Percentiles rank a stretch among this genome's conserved stretches.
phyloP scores from a whole-genome alignment of 2,888 invertebrate genomes.

The Diarsia brunnea region DNA sequence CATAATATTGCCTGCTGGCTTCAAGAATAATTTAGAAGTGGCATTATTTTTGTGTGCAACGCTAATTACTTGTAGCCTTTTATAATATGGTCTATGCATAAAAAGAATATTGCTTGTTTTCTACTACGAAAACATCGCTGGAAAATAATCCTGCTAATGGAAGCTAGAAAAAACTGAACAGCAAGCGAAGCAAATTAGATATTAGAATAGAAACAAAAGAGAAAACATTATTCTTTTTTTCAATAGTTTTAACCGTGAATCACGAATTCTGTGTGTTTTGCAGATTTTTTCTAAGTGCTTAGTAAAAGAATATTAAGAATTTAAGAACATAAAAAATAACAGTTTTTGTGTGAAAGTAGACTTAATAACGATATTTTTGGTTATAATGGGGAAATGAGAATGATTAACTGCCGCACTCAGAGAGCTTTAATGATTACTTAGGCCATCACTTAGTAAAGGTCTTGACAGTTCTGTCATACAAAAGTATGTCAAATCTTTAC shows the following conservation, averaged over 20 bases:
- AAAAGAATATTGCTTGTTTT: conserved; percentile 33
- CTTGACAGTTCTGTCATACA: no score
- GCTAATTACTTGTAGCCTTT: background rate
- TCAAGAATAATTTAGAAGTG: background rate
- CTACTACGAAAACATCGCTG: conserved; percentile 25
- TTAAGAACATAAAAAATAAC: background rate
- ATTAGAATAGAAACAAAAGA: conserved; percentile 26
- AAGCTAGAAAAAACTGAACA: conserved; percentile 33
- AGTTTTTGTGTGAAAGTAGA: background rate
- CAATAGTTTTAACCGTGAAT: background rate
- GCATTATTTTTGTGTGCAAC: conserved; percentile 20
- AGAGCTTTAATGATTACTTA: no score
- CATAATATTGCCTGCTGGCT: background rate
- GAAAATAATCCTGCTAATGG: conserved; percentile 56
- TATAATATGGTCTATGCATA: conserved; percentile 28
- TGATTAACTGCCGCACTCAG: no score
- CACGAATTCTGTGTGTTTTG: background rate
- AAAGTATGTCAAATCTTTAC: no score
- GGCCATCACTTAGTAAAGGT: no score
- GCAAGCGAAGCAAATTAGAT: conserved; percentile 44
- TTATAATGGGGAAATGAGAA: no score
- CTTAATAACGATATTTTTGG: background rate
- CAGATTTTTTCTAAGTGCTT: background rate
- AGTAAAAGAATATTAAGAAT: background rate
- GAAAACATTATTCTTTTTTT: conserved; percentile 7